Evolutionary conservation across 2,797 vertebrate genomes (phyloP), one percentile per base, ranked within the genome.

Genomic region (Danio aesculapii): DNA sequence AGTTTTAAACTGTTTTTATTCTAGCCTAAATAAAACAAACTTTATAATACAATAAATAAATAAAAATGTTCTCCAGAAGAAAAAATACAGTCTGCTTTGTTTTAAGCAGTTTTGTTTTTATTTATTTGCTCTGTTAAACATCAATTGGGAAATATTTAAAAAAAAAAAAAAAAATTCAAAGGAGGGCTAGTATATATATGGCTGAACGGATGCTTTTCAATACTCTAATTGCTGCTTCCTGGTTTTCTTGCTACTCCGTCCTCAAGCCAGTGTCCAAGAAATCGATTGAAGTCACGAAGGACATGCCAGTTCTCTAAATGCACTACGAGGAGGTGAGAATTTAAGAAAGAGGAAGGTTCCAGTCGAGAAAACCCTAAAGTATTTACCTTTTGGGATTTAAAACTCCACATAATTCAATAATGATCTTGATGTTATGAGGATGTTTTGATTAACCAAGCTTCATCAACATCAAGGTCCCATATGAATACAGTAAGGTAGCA

Each of bases 231-330:
- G 17, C 13, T 47, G 55, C 43, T 59, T 59, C 19, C 55, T 49
- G 0, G 7, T 46, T 58, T 58, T n/a, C 53, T 72, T 44, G 17
- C 8, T 16, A 13, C 21, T 21, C 8, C 8, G 6, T 61, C 44
- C 44, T 61, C 71, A 0, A 30, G 71, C 13, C 57, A 61, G 71
- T 61, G 57, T 61, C 57, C 14, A 1, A 6, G 44, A 74, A 73
- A 59, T 59, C 13, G 3, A 47, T 47, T 12, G 5, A 73, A 49
- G 17, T 21, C 71, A 61, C 7, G 68, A 70, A 70, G 50, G 17
- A 72, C 70, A 58, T 72, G 53, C 17, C 52, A 58, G 41, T 44
- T 43, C 13, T 58, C 57, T 73, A 59, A 61, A 61, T 74, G 19
- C 43, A 30, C 19, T 74, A 13, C 0, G 19, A 30, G 17, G 8